phyloP scores from a whole-genome alignment of 2,888 invertebrate species.

The Idaea biselata region DNA sequence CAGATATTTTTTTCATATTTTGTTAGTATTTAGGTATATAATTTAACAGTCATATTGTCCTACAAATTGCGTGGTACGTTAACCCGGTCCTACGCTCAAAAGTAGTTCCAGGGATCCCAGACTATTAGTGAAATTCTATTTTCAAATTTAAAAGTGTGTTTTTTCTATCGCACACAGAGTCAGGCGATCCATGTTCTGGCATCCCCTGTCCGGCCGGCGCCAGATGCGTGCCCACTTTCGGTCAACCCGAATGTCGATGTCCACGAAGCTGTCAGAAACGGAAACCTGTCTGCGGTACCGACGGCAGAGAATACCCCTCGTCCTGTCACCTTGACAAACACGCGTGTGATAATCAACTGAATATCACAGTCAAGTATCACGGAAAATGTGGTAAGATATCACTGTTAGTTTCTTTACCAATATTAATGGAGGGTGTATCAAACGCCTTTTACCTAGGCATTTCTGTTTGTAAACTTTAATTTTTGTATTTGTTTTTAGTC shows the following conservation, averaged over 20 bases:
- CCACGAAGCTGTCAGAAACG: slow-evolving; percentile 82
- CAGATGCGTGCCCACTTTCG: slow-evolving; percentile 84
- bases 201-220: slow-evolving; percentile 86
- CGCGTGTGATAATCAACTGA: slow-evolving; percentile 87
- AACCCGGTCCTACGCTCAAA: too few species aligned
- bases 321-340: slow-evolving; percentile 91
- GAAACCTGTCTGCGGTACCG: slow-evolving; percentile 93
- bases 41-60: too few species aligned
- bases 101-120: too few species aligned
- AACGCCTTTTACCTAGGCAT: too few species aligned
- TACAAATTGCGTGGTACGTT: too few species aligned
- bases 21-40: too few species aligned
- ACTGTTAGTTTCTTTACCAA: neutral
- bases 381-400: slow-evolving; percentile 91
- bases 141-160: neutral
- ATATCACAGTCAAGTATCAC: slow-evolving; percentile 88
- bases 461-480: too few species aligned
- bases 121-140: too few species aligned
- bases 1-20: too few species aligned
- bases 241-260: slow-evolving; percentile 84
- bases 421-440: too few species aligned
- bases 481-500: too few species aligned
- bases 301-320: slow-evolving; percentile 92
- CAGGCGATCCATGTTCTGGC: slow-evolving; percentile 86
- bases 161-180: slow-evolving; percentile 61